Percentiles rank a stretch among this genome's conserved stretches.
These are phyloP conservation scores for Charadrius vociferus DNA, from an alignment of 2,113 vertebrate genomes.

Conservation along the genomic window DNA sequence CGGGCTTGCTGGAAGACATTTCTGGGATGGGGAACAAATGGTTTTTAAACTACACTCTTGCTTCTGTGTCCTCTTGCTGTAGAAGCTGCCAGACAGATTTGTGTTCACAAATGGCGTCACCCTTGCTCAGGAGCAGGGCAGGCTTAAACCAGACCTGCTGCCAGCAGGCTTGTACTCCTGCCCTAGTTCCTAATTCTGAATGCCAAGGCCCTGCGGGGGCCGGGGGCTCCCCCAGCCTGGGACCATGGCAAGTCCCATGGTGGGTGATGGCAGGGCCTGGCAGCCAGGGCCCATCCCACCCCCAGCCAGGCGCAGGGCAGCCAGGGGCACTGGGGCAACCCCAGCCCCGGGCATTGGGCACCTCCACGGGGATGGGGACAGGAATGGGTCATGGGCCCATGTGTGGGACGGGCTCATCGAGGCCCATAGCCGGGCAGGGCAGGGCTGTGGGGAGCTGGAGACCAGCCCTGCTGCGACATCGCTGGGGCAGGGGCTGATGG, in stretches of 20 bases:
- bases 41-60: neutral
- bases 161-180: neutral
- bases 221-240: neutral
- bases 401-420: fast-evolving
- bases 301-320: neutral
- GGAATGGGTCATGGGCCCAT: fast-evolving
- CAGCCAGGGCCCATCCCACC: neutral
- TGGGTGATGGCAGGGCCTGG: neutral
- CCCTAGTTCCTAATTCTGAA: neutral
- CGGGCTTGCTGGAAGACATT: neutral
- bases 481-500: neutral
- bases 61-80: neutral
- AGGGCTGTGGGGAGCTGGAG: neutral
- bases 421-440: neutral
- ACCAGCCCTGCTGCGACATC: fast-evolving
- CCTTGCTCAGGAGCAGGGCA: neutral
- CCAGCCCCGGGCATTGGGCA: neutral
- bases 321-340: fast-evolving
- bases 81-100: neutral
- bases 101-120: neutral
- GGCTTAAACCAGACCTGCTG: neutral
- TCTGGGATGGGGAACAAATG: neutral
- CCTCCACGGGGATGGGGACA: neutral
- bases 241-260: neutral
- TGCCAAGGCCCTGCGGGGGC: neutral